Percentiles rank a stretch among this genome's conserved stretches.
phyloP scores from a whole-genome alignment of 2,113 vertebrate genomes.

The Epinephelus lanceolatus region DNA sequence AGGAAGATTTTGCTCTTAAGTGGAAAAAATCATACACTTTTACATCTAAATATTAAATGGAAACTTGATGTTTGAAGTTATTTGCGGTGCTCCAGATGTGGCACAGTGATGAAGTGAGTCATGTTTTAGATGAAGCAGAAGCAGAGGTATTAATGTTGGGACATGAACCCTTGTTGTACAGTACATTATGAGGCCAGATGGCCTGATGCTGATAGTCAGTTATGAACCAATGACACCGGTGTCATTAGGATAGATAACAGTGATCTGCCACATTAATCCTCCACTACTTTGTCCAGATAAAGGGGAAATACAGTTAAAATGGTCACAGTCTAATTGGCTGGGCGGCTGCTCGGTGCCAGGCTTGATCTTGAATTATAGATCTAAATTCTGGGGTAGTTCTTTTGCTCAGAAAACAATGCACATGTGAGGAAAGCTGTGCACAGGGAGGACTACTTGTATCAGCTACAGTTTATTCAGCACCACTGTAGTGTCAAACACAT shows the following conservation, averaged over 20 bases:
- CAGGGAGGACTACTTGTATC: background rate
- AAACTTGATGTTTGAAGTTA: background rate
- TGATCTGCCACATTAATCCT: constrained; percentile 65
- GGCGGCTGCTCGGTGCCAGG: background rate
- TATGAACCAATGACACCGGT: constrained; percentile 45
- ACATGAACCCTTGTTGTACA: constrained; percentile 37
- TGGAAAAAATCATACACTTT: background rate
- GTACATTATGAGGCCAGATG: constrained; percentile 63
- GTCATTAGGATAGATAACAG: constrained; percentile 54
- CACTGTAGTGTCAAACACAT: constrained; percentile 34
- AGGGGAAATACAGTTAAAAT: constrained; percentile 4
- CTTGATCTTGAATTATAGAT: constrained; percentile 7
- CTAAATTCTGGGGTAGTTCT: background rate
- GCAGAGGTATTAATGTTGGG: constrained; percentile 43
- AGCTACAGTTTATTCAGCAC: background rate
- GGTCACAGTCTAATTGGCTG: constrained; percentile 34
- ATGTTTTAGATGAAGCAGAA: constrained; percentile 27
- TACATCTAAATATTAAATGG: background rate
- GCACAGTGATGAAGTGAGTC: constrained; percentile 13
- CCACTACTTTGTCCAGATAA: constrained; percentile 29
- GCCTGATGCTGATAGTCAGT: constrained; percentile 51
- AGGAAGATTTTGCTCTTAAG: background rate
- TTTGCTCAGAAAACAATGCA: background rate
- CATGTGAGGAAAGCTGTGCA: background rate
- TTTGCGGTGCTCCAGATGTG: constrained; percentile 36